A percentile compares a stretch with the other conserved stretches of the same genome.
phyloP scores from a whole-genome alignment of 2,113 vertebrate genomes.

The Trogon surrucura region DNA sequence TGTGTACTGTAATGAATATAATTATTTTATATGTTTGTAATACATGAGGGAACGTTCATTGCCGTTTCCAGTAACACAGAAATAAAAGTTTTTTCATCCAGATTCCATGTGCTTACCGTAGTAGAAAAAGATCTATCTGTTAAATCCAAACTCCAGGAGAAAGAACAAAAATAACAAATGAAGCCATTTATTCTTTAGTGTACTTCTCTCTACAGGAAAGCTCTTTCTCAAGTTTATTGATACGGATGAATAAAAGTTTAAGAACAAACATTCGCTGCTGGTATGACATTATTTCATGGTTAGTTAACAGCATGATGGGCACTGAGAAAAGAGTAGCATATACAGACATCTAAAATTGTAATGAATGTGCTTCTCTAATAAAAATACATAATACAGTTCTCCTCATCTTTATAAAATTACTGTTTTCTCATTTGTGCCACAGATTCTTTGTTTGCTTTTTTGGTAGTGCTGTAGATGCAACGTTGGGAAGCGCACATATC shows the following conservation, averaged over 20 bases:
- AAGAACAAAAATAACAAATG: background rate
- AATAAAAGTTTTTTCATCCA: slow-evolving; percentile 6
- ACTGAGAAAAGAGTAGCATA: background rate
- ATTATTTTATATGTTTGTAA: background rate
- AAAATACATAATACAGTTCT: background rate
- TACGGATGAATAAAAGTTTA: background rate
- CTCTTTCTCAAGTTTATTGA: background rate
- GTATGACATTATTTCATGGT: background rate
- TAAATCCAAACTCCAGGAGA: slow-evolving; percentile 11
- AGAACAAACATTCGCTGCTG: background rate
- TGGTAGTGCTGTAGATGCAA: background rate
- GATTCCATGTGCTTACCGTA: background rate
- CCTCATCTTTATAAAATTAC: background rate
- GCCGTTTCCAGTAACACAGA: background rate
- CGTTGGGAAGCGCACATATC: background rate
- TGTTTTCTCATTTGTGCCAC: background rate
- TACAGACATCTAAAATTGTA: background rate
- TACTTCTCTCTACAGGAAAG: background rate
- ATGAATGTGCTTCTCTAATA: background rate
- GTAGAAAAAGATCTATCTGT: slow-evolving; percentile 8
- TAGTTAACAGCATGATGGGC: background rate
- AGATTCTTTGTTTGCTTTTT: background rate
- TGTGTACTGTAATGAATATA: background rate
- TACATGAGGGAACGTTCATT: background rate
- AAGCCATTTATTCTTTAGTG: background rate